Conservation (phyloP, 2,797 vertebrate species). For the Thalassophryne amazonica region DNA sequence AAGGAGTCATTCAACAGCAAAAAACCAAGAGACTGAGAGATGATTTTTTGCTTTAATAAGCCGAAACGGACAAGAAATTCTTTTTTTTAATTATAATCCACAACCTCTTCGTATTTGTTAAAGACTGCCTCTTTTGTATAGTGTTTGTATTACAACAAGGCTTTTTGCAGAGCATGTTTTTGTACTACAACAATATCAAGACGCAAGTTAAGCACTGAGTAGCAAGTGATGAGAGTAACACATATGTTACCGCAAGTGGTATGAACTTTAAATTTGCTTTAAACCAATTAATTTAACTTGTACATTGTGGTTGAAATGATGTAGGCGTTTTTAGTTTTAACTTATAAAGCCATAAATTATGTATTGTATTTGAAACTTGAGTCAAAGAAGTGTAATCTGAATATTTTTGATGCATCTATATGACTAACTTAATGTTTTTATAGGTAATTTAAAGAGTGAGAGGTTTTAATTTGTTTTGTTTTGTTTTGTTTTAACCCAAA, state of each 20-base stretch:
- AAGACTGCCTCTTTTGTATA: constrained; percentile 72
- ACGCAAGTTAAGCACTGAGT: constrained; percentile 81
- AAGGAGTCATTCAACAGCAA: constrained; percentile 72
- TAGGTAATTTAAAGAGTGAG: constrained; percentile 79
- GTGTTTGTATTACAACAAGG: constrained; percentile 71
- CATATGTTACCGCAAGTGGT: constrained; percentile 65
- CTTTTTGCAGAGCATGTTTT: constrained; percentile 78
- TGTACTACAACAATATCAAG: constrained; percentile 72
- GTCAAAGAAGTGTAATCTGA: constrained; percentile 78
- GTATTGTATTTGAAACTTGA: constrained; percentile 85
- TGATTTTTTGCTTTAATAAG: constrained; percentile 54
- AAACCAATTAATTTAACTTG: constrained; percentile 82
- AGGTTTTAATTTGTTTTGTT: constrained; percentile 46
- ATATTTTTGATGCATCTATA: constrained; percentile 83
- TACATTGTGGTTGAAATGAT: constrained; percentile 77
- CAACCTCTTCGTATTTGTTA: constrained; percentile 66
- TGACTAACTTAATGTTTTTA: constrained; percentile 77
- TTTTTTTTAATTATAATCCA: constrained; percentile 60
- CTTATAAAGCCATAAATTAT: constrained; percentile 87
- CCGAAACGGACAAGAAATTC: constrained; percentile 57
- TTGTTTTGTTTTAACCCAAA: constrained; percentile 70
- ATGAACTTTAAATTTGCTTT: constrained; percentile 70
- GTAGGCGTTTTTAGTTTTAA: constrained; percentile 78
- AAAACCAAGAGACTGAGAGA: constrained; percentile 60
- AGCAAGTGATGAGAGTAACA: constrained; percentile 68